Evolutionary conservation across 2,888 invertebrate species (phyloP).

Genomic region (Heliconius ethilla): DNA sequence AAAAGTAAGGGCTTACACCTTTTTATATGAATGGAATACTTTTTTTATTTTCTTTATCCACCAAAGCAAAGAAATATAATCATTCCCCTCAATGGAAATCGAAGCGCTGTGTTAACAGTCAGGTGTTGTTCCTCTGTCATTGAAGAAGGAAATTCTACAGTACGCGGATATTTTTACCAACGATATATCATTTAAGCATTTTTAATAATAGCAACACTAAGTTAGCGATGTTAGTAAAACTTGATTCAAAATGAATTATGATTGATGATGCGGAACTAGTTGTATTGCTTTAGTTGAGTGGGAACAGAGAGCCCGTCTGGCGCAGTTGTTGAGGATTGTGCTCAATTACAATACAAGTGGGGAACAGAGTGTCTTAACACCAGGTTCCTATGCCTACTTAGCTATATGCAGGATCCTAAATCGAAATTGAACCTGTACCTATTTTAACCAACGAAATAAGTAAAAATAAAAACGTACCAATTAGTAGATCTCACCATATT

Average conservation of each 20-base stretch:
- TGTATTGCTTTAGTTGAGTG: not conserved
- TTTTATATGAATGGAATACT: no score
- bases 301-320: not conserved
- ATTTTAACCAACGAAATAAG: no score
- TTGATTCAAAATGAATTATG: slow-evolving; percentile 44
- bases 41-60: no score
- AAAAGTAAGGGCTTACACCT: no score
- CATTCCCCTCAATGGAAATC: no score
- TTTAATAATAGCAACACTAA: slow-evolving; percentile 67
- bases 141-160: not conserved
- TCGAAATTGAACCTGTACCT: not conserved
- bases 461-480: not conserved
- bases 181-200: slow-evolving; percentile 77
- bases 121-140: no score
- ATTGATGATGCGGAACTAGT: slow-evolving; percentile 38
- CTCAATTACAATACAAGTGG: not conserved
- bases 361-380: no score
- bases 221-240: slow-evolving; percentile 42
- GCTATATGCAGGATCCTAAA: not conserved
- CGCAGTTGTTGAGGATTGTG: not conserved
- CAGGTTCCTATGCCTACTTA: not conserved
- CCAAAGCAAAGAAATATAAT: no score
- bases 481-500: slow-evolving; percentile 6
- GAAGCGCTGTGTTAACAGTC: no score
- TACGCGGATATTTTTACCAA: slow-evolving; percentile 54